A percentile compares a stretch with the other conserved stretches of the same genome.
These are phyloP conservation scores for Onychorhynchus coronatus DNA, from an alignment of 2,113 vertebrate species.

Conservation along the genomic window DNA sequence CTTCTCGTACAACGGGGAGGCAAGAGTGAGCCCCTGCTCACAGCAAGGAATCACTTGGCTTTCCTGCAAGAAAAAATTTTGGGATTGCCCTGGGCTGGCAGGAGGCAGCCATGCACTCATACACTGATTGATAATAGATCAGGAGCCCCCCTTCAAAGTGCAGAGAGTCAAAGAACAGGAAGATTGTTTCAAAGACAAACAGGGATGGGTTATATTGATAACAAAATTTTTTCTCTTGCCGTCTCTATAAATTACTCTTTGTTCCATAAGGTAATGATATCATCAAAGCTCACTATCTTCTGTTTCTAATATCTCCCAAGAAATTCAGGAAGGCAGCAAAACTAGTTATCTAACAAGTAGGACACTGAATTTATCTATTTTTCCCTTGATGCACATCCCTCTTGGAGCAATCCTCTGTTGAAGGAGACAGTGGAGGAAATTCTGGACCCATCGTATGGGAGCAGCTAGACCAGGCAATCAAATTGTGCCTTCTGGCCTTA, in stretches of 20 bases:
- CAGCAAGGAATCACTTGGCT: accelerated
- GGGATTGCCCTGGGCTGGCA: background rate
- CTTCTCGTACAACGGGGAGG: accelerated
- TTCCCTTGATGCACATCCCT: background rate
- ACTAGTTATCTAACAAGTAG: background rate
- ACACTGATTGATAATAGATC: background rate
- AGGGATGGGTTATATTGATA: background rate
- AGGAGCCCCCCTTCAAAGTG: background rate
- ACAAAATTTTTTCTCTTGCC: background rate
- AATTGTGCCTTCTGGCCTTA: background rate
- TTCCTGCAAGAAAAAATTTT: background rate
- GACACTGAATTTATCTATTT: background rate
- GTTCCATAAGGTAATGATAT: background rate
- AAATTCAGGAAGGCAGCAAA: background rate
- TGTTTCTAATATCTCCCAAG: background rate
- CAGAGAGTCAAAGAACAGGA: background rate
- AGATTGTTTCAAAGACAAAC: background rate
- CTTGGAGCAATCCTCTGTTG: background rate
- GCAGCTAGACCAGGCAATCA: background rate
- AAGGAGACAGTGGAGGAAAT: background rate
- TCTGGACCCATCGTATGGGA: background rate
- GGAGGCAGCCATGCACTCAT: background rate
- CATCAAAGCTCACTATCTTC: background rate
- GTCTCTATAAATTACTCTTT: background rate
- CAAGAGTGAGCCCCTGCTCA: accelerated